A percentile compares a stretch with the other conserved stretches of the same genome.
phyloP scores from a whole-genome alignment of 2,797 vertebrate species.

The Eulemur mongoz region DNA sequence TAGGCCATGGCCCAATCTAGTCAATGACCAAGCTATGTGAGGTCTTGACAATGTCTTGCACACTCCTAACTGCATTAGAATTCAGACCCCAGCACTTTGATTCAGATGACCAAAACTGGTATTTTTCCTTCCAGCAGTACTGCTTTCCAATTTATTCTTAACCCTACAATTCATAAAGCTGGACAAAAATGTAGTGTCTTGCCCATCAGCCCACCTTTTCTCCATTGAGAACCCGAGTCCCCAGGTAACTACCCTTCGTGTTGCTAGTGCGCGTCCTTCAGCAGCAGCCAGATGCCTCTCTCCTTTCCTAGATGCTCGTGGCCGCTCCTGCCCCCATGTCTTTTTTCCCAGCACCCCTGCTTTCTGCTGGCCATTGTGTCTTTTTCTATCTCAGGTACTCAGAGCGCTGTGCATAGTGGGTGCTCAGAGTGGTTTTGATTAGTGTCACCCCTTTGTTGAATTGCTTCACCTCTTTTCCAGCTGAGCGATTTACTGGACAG shows the following conservation, averaged over 20 bases:
- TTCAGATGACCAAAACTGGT: neutral
- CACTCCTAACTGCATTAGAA: neutral
- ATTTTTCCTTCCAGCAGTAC: neutral
- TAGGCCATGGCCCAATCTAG: neutral
- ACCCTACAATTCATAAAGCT: neutral
- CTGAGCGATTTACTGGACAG: neutral
- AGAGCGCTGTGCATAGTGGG: rapidly evolving
- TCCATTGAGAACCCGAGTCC: neutral
- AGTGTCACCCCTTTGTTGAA: neutral
- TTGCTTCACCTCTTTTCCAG: neutral
- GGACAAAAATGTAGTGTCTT: neutral
- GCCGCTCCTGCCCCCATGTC: neutral
- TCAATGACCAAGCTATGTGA: neutral
- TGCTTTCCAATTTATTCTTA: neutral
- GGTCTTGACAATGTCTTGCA: neutral
- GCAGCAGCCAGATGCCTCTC: neutral
- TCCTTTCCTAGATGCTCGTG: neutral
- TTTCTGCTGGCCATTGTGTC: neutral
- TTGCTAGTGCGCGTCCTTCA: neutral
- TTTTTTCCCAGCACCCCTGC: neutral
- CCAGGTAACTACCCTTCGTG: rapidly evolving
- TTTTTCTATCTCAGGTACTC: neutral
- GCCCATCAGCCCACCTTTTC: too few species aligned
- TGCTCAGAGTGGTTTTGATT: neutral
- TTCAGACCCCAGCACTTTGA: neutral